Evolutionary conservation across 1,140 invertebrate species (phyloP), one percentile per base, ranked within the genome.

Genomic region (Chymomyza costata): DNA sequence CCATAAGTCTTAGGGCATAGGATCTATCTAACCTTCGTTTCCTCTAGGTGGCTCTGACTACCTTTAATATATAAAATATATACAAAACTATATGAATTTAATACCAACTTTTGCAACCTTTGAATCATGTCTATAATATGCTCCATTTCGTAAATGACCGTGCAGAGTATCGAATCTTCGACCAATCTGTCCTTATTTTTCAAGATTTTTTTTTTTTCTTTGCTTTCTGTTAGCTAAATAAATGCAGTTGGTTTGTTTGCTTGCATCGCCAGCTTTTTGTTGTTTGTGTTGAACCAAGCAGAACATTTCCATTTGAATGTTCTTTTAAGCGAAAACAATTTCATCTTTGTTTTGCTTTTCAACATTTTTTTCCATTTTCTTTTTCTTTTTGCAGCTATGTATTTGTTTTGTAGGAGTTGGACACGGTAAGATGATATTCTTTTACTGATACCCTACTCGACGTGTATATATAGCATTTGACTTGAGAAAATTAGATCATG

Each of bases 251-350:
- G 70, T 70, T 67, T 74, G 70, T 70, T 65, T 69, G 70, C 70
- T 25, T 25, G 21, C 21, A 5, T 25, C 21, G 21, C 21, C 21
- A 5, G 21, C 3, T 8, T 25, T 60, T 76, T 68, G 71, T 78
- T 78, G 71, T 78, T 78, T 78, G 73, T 78, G 73, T 78, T 80
- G 73, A 78, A 67, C 73, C 73, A 78, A 80, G 73, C 73, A 80
- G 67, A 78, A 78, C 73, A 80, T 78, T 78, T 78, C 73, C 73
- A 78, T 78, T 78, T 73, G 73, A 78, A 78, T 78, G 73, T 78
- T 80, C 73, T 78, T 78, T 78, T 78, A 80, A 80, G 73, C 73
- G 73, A 71, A 73, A 80, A 73, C 73, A 78, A 80, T 78, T 78
- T 68, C 76, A 80, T 78, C 73, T 78, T 78, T 78, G 73, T 78